A percentile compares a stretch with the other conserved stretches of the same genome.
Conservation (phyloP, 2,113 vertebrate species). For the Cynoglossus semilaevis region DNA sequence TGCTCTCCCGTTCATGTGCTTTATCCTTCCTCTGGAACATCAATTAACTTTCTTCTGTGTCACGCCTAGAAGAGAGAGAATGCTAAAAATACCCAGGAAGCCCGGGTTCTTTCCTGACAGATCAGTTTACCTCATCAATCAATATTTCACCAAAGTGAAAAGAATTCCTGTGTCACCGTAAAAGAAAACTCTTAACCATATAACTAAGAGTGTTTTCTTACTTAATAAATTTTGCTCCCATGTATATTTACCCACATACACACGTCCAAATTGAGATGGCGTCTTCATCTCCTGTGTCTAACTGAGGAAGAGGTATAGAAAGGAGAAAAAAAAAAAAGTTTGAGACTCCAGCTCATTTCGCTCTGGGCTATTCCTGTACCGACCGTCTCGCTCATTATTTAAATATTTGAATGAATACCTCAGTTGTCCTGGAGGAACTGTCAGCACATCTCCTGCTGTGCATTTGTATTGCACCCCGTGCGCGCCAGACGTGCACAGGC, state of each 20-base stretch:
- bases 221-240: too few species aligned
- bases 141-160: constrained; percentile 17
- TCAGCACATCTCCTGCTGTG: constrained; percentile 38
- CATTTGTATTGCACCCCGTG: constrained; percentile 7
- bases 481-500: neutral
- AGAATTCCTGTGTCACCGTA: neutral
- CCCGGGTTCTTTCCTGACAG: constrained; percentile 24
- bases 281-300: constrained; percentile 39
- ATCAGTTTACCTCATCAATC: constrained; percentile 35
- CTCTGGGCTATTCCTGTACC: constrained; percentile 60
- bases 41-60: constrained; percentile 43
- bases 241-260: neutral
- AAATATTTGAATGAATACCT: constrained; percentile 60
- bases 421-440: constrained; percentile 55
- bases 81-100: constrained; percentile 49
- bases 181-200: too few species aligned
- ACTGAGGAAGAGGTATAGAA: constrained; percentile 12
- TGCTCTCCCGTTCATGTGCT: constrained; percentile 12
- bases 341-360: constrained; percentile 17
- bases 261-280: constrained; percentile 5
- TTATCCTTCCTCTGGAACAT: constrained; percentile 31
- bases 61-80: constrained; percentile 19
- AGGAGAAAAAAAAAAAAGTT: constrained; percentile 28
- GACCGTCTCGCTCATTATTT: constrained; percentile 65
- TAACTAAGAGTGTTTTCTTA: too few species aligned